These are phyloP conservation scores for Drosophila cracens DNA, from an alignment of 2,888 invertebrate genomes.

Conservation along the genomic window DNA sequence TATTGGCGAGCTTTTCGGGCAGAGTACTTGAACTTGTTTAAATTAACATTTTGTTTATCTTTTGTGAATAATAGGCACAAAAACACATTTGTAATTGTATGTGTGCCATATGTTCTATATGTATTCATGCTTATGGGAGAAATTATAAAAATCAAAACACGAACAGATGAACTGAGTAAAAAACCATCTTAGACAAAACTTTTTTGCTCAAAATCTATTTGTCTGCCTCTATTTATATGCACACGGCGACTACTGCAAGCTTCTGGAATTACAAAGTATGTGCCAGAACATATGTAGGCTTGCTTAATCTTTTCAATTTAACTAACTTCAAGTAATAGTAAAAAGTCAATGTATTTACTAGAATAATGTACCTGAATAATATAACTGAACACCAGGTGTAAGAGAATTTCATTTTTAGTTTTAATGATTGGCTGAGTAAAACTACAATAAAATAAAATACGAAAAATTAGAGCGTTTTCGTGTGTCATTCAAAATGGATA, in stretches of 20 bases:
- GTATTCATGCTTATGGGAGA: conserved; percentile 10
- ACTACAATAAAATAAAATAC: conserved; percentile 2
- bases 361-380: not conserved
- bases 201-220: not conserved
- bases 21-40: not conserved
- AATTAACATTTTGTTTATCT: conserved; percentile 43
- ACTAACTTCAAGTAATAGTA: not conserved
- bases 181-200: not conserved
- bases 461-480: conserved; percentile 19
- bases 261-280: not conserved
- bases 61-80: conserved; percentile 16
- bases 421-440: not conserved
- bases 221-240: not conserved
- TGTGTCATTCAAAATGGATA: conserved; percentile 52
- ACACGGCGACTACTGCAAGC: not conserved
- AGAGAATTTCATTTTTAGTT: not conserved
- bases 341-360: not conserved
- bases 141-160: conserved; percentile 13
- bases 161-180: conserved; percentile 10
- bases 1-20: not conserved
- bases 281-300: not conserved
- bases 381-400: not conserved
- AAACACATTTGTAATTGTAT: not conserved
- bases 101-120: conserved; percentile 20
- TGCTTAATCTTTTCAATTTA: not conserved